Evolutionary conservation across 2,113 vertebrate genomes (phyloP).

Genomic region (Hyla sarda): DNA sequence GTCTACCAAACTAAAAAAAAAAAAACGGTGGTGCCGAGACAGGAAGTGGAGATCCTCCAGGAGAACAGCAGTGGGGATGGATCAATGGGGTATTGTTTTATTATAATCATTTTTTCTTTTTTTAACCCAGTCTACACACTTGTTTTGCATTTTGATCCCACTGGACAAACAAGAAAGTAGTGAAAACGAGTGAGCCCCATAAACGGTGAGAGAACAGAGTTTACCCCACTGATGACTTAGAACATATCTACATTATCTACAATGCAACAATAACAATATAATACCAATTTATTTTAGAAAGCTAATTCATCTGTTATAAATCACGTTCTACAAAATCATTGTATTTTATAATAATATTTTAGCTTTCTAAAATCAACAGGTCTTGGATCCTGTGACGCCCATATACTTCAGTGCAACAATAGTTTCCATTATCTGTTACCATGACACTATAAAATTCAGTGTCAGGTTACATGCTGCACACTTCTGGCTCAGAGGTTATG

Average conservation of each 20-base stretch:
- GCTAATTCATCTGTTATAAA: background rate
- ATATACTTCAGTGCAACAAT: background rate
- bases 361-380: background rate
- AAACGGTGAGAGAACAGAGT: too few relatives aligned
- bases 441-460: conserved; percentile 4
- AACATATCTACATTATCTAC: background rate
- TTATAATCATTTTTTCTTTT: too few relatives aligned
- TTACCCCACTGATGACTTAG: background rate
- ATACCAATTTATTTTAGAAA: too few relatives aligned
- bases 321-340: too few relatives aligned
- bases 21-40: too few relatives aligned
- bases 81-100: too few relatives aligned
- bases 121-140: too few relatives aligned
- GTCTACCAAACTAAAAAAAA: too few relatives aligned
- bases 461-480: conserved; percentile 22
- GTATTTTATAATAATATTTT: background rate
- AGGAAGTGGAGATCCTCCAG: too few relatives aligned
- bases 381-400: background rate
- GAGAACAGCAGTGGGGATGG: too few relatives aligned
- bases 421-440: conserved; percentile 26
- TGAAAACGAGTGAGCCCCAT: background rate
- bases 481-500: background rate
- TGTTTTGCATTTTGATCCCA: too few relatives aligned
- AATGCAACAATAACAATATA: background rate
- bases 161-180: background rate